Evolutionary conservation across 2,113 vertebrate genomes (phyloP), one percentile per base, ranked within the genome.

Genomic region (Elachura formosa): DNA sequence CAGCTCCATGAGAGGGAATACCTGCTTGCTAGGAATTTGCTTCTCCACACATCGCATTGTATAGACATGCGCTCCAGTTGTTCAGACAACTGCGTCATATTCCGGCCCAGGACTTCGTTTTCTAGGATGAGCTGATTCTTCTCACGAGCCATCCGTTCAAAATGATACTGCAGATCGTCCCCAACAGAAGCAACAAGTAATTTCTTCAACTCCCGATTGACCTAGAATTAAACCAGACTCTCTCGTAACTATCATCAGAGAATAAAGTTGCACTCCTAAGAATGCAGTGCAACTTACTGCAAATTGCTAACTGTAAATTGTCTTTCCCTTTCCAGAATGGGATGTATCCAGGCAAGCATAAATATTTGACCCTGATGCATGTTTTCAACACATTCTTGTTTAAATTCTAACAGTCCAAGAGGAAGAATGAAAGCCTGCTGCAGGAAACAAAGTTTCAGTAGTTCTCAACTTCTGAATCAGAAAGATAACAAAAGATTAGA

Each of bases 21-120:
- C 99, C 99, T 98, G 98, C 99, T 99, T 69, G 99, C 99, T 11
- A 99, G 98, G 96, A 99, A 99, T 97, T 99, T 99, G 97, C 99
- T 99, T 96, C 99, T 98, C 99, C 99, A 99, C n/a, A 99, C 99
- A 4, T 99, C 99, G 81, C 99, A 99, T 59, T 99, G 99, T 89
- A 99, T 99, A 17, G 99, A 99, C 98, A 99, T 99, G 28, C 99
- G 98, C 90, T 99, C 99, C 38, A 99, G 61, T 62, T 99, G 99
- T 79, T 99, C 99, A 0, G 98, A 98, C 1, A 99, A 94, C 76
- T 99, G 99, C 20, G 98, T 94, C 64, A 98, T 96, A 84, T 97
- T 98, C 25, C 98, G 97, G 14, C 98, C 96, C 38, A 99, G 93
- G 18, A 98, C 98, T 95, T 99, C 99, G 1, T 99, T 99, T 97